Percentiles rank a stretch among this genome's conserved stretches.
phyloP scores from a whole-genome alignment of 2,888 invertebrate species.

The Leptarthrus brevirostris region DNA sequence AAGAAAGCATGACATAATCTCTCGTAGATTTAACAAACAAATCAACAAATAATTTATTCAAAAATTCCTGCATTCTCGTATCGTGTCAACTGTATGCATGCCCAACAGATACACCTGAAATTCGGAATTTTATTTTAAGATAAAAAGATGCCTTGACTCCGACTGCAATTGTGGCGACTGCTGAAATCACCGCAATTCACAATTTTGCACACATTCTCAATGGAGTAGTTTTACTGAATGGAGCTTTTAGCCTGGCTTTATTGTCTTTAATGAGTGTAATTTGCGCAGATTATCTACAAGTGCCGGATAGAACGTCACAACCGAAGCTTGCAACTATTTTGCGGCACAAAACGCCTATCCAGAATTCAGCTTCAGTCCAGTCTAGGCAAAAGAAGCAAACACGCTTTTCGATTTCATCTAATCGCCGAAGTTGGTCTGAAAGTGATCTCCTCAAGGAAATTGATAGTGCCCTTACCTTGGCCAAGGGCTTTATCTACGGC shows the following conservation, averaged over 20 bases:
- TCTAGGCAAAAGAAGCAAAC: conserved; percentile 61
- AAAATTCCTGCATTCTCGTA: neutral
- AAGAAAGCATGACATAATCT: conserved; percentile 18
- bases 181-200: conserved; percentile 9
- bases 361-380: conserved; percentile 51
- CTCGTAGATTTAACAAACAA: conserved; percentile 1
- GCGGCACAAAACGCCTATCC: conserved; percentile 54
- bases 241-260: conserved; percentile 20
- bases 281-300: conserved; percentile 37
- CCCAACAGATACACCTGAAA: neutral
- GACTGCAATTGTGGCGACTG: neutral
- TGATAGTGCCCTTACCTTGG: conserved; percentile 70
- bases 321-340: conserved; percentile 54
- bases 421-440: conserved; percentile 67
- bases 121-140: neutral
- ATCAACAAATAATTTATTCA: neutral
- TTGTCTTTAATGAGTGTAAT: conserved; percentile 46
- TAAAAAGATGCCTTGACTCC: neutral
- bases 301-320: conserved; percentile 3
- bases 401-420: conserved; percentile 62
- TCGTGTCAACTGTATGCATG: neutral
- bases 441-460: conserved; percentile 74
- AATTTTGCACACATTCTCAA: neutral
- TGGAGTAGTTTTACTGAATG: conserved; percentile 5
- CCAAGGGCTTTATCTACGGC: conserved; percentile 74